Base-by-base conservation (phyloP, 2,797 vertebrate species). In the Halcyon badia region DNA sequence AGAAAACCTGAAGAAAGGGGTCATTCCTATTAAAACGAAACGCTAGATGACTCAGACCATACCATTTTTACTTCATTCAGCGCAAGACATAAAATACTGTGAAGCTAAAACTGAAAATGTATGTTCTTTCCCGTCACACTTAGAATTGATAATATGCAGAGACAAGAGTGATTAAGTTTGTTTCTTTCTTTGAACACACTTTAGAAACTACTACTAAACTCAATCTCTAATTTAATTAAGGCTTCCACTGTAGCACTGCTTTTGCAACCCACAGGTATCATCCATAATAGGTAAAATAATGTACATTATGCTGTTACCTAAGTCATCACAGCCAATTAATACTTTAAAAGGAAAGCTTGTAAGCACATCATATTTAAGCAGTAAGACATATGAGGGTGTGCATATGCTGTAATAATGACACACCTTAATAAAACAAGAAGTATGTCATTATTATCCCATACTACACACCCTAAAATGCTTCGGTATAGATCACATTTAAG, bases 331-430 rank as follows among this genome's bases (percentile, higher is more conserved):
- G 76, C 79, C 93, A 83, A 92, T 58, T 75, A 90, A 90, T 94
- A 89, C 94, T 97, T 95, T 86, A 95, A 95, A 96, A 97, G 94
- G 91, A 95, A 94, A 97, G 35, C 64, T 94, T 81, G 70, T 26
- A 91, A 76, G 76, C 73, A 82, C 65, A 84, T 70, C 90, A 88
- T 95, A 92, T 92, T 97, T 97, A 98, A 97, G 94, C 83, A 91
- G 22, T 95, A 97, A 98, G 91, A 90, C 97, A 97, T 94, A 94
- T 90, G 46, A 97, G 96, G 97, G 98, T 83, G 96, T 97, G 96
- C 94, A 97, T 96, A 97, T 98, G 96, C 97, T 26, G 96, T 97
- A 98, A 98, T 98, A 97, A 97, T 77, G 96, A 95, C 97, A 97
- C 96, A 94, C 96, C 97, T 98, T 97, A 96, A 97, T 98, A 97